These are phyloP conservation scores for Dioctria linearis DNA, from an alignment of 2,888 invertebrate species.

Conservation along the genomic window DNA sequence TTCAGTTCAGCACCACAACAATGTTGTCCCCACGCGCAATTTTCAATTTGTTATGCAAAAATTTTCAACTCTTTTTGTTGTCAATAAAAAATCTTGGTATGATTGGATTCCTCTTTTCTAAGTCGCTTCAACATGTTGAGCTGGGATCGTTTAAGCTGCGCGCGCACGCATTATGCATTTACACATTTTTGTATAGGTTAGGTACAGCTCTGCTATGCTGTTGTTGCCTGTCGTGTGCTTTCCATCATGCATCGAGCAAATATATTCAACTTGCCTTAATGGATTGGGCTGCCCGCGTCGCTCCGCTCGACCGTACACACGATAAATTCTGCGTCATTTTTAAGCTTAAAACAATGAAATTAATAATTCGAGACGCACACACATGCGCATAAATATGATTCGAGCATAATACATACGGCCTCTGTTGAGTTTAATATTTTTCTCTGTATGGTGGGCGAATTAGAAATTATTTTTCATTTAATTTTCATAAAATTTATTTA, in stretches of 20 bases:
- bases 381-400: background rate
- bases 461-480: slow-evolving; percentile 46
- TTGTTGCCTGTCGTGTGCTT: no score
- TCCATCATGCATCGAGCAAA: background rate
- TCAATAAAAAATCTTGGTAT: background rate
- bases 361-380: slow-evolving; percentile 8
- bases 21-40: background rate
- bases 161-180: no score
- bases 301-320: background rate
- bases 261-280: background rate
- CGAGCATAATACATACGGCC: background rate
- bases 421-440: no score
- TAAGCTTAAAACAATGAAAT: slow-evolving; percentile 3
- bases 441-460: background rate
- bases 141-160: background rate
- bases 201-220: background rate
- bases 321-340: background rate
- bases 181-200: background rate
- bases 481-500: slow-evolving; percentile 49
- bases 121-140: background rate
- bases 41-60: background rate
- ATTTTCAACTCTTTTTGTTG: background rate
- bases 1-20: background rate
- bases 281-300: background rate
- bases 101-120: background rate